Conservation (phyloP, 2,888 invertebrate species). For the Hecatera dysodea region DNA sequence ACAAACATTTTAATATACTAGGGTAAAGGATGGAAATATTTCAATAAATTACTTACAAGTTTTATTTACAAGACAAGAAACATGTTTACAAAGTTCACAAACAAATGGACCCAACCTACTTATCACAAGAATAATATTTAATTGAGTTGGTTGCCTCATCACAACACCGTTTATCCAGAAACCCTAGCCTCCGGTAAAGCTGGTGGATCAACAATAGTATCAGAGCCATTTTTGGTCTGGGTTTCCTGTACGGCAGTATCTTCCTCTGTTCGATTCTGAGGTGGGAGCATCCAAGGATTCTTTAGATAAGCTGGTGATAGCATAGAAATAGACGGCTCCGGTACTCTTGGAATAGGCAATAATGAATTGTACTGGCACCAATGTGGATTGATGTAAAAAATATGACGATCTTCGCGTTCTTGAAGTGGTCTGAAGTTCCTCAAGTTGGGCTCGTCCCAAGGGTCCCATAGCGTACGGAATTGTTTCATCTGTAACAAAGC, state of each 20-base stretch:
- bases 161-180: background rate
- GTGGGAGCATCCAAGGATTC: conserved; percentile 50
- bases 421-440: conserved; percentile 90
- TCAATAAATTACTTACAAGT: background rate
- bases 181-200: background rate
- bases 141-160: background rate
- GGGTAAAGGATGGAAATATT: too few species aligned
- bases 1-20: too few species aligned
- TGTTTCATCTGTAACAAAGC: conserved; percentile 86
- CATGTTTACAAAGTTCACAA: background rate
- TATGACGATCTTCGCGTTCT: conserved; percentile 79
- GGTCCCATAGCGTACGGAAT: conserved; percentile 90
- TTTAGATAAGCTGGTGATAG: conserved; percentile 79
- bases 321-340: conserved; percentile 80
- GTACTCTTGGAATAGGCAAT: conserved; percentile 82
- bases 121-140: background rate
- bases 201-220: background rate
- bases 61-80: background rate
- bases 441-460: conserved; percentile 87
- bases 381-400: conserved; percentile 90
- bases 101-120: background rate
- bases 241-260: conserved; percentile 43
- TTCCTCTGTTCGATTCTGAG: conserved; percentile 54
- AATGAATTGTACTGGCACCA: conserved; percentile 88
- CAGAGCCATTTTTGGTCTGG: conserved; percentile 24